These are phyloP conservation scores for Acronicta aceris DNA, from an alignment of 2,888 invertebrate genomes.

Conservation along the genomic window DNA sequence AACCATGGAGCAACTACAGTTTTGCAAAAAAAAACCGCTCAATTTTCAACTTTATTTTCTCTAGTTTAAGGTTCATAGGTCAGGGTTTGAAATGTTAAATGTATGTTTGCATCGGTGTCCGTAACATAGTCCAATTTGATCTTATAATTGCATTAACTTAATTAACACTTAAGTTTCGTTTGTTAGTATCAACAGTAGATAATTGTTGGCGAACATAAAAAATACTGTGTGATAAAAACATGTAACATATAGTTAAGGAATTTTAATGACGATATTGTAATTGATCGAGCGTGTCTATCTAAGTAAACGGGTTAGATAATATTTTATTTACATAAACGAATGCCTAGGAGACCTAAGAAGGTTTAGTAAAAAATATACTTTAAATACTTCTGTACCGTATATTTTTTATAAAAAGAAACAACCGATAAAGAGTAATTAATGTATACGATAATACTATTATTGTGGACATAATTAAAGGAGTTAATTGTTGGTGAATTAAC, in stretches of 20 bases:
- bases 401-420: not conserved
- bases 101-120: constrained; percentile 47
- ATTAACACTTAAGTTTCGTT: constrained; percentile 74
- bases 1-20: constrained; percentile 23
- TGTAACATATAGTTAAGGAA: constrained; percentile 42
- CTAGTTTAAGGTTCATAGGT: not conserved
- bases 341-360: not conserved
- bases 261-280: constrained; percentile 33
- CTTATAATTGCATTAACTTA: constrained; percentile 77
- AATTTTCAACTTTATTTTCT: constrained; percentile 11
- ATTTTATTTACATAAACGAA: constrained; percentile 30
- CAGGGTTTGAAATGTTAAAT: not conserved
- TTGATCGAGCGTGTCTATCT: constrained; percentile 35
- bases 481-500: no score
- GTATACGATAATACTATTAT: no score
- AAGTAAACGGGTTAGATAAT: constrained; percentile 38
- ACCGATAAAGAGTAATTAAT: no score
- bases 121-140: constrained; percentile 65
- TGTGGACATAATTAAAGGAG: no score
- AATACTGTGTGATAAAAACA: constrained; percentile 43
- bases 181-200: constrained; percentile 66
- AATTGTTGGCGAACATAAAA: constrained; percentile 61
- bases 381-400: no score
- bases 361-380: not conserved
- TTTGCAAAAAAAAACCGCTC: not conserved